phyloP scores from a whole-genome alignment of 2,113 vertebrate species.

The Vidua chalybeata region DNA sequence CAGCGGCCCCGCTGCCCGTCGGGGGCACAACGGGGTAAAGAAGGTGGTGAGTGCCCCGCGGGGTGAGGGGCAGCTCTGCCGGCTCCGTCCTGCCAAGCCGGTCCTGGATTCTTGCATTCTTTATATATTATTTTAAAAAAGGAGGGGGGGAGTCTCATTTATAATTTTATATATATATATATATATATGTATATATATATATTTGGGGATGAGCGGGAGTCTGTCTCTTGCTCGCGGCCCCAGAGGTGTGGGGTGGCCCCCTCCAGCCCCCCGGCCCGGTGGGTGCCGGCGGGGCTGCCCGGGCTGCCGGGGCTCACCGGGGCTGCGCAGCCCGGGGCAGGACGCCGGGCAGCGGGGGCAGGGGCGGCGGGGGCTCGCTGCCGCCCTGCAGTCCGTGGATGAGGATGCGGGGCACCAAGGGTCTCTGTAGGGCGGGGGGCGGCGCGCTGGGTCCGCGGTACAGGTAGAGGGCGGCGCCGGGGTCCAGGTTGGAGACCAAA shows the following conservation, averaged over 20 bases:
- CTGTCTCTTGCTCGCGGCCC: background rate
- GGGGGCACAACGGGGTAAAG: background rate
- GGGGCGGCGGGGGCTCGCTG: conserved; percentile 87
- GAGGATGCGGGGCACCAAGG: conserved; percentile 92
- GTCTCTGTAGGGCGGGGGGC: conserved; percentile 90
- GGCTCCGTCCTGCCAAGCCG: background rate
- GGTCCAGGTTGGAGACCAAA: conserved; percentile 93
- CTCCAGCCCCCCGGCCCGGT: background rate
- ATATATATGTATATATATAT: background rate
- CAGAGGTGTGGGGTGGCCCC: background rate
- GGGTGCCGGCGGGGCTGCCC: background rate
- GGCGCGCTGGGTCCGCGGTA: conserved; percentile 93
- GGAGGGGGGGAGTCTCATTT: background rate
- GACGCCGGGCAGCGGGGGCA: conserved; percentile 87
- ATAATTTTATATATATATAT: background rate
- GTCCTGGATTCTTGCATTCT: background rate
- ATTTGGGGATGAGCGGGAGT: background rate
- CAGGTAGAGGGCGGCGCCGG: conserved; percentile 91
- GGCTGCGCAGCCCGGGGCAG: conserved; percentile 88
- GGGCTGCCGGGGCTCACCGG: conserved; percentile 79
- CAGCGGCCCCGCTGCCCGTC: background rate
- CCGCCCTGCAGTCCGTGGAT: conserved; percentile 93
- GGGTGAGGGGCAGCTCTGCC: background rate
- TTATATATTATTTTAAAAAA: background rate
- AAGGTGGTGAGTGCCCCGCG: background rate